Evolutionary conservation across 2,888 invertebrate species (phyloP).

Genomic region (Apamea sordens): DNA sequence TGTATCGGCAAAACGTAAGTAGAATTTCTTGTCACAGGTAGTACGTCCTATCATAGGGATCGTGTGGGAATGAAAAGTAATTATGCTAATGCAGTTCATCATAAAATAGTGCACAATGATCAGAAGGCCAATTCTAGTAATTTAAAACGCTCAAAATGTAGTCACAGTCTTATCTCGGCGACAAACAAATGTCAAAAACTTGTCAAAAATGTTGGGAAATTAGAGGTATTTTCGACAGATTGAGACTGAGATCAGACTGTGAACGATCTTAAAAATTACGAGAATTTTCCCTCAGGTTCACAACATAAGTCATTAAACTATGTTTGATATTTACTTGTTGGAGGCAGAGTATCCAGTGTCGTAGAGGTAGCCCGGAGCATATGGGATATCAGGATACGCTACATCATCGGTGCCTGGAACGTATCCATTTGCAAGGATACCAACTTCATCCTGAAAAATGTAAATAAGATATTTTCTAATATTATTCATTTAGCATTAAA

Average conservation of each 20-base stretch:
- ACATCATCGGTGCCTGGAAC: conserved; percentile 78
- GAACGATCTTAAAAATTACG: not conserved
- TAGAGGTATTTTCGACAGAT: too few relatives aligned
- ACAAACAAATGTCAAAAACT: too few relatives aligned
- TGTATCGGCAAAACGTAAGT: not conserved
- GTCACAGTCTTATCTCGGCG: too few relatives aligned
- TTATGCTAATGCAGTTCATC: not conserved
- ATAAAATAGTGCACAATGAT: not conserved
- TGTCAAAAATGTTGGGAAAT: too few relatives aligned
- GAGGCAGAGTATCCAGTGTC: conserved; percentile 75
- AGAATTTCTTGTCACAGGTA: not conserved
- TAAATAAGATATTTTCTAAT: not conserved
- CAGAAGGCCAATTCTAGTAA: too few relatives aligned
- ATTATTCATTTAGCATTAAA: too few relatives aligned
- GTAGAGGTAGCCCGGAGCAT: conserved; percentile 85
- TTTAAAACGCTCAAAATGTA: too few relatives aligned
- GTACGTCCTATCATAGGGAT: not conserved
- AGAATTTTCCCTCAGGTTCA: not conserved
- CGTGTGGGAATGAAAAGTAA: not conserved
- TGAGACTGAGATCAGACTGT: not conserved
- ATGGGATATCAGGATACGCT: conserved; percentile 84
- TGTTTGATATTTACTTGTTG: conserved; percentile 73
- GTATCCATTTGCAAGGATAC: conserved; percentile 77
- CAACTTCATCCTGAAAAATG: conserved; percentile 75
- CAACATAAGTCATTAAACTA: not conserved